Conservation (phyloP, 2,888 invertebrate genomes). For the Adelognathus sp. region DNA sequence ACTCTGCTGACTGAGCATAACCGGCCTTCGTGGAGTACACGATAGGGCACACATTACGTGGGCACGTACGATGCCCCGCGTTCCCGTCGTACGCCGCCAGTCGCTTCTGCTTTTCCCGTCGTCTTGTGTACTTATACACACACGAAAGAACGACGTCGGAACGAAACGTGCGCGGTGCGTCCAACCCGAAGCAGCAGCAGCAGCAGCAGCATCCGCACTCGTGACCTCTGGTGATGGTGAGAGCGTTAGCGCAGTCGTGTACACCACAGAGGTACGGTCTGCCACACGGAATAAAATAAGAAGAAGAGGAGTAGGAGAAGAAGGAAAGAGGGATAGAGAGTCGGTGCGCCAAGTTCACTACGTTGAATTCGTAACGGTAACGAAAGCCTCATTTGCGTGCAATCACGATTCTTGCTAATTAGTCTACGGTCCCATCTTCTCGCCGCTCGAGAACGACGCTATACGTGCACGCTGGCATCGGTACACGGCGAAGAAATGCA, state of each 20-base stretch:
- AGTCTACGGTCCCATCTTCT: conserved; percentile 46
- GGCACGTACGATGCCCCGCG: not conserved
- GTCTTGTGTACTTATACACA: not conserved
- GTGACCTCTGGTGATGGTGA: conserved; percentile 26
- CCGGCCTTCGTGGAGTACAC: not conserved
- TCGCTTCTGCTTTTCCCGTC: not conserved
- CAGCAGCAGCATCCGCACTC: not conserved
- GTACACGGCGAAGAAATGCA: not conserved
- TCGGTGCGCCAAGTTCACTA: conserved; percentile 26
- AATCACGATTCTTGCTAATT: conserved; percentile 65
- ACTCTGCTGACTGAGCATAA: not conserved
- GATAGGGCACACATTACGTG: not conserved
- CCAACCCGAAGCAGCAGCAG: not conserved
- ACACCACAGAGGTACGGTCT: not conserved
- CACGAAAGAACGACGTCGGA: too few species aligned
- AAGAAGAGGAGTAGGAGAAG: not conserved
- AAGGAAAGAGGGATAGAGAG: not conserved
- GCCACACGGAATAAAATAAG: not conserved
- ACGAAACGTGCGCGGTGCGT: not conserved
- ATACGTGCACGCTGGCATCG: too few species aligned
- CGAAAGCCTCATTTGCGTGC: conserved; percentile 65
- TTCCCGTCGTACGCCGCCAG: not conserved
- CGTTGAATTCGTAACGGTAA: conserved; percentile 64
- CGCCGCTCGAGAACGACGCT: not conserved
- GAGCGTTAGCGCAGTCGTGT: not conserved